Evolutionary conservation across 2,888 invertebrate genomes (phyloP), one percentile per base, ranked within the genome.

Genomic region (Temnothorax unifasciatus): DNA sequence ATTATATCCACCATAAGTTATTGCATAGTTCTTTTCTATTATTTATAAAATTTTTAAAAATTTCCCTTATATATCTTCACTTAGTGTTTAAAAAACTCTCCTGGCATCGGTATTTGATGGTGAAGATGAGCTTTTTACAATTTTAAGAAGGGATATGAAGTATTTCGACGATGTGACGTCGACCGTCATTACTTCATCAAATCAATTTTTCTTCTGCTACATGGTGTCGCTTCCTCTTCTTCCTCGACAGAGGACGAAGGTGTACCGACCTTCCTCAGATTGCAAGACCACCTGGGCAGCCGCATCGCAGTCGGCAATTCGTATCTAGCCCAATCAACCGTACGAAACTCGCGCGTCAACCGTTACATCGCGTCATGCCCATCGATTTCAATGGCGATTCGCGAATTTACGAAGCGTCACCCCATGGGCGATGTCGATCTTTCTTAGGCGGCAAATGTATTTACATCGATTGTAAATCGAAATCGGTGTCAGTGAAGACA

Each of bases 281-380:
- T 57, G 38, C 18, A 57, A 84, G 89, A 88, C 88, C 89, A 90
- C 88, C 89, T 86, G 82, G 77, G 71, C 83, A 29, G 29, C 29
- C 29, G 29, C 29, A 29, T 29, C 29, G 29, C 29, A 85, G 79
- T 50, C 59, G 64, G 44, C 61, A 83, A 54, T 74, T 63, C 52
- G 57, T 50, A 74, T 52, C 41, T 54, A 54, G 25, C 52, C 61
- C 50, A 59, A 77, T 73, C 79, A 66, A 83, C 54, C 75, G 44
- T 64, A 79, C 73, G 44, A 85, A 86, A 73, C 66, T 75, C 47
- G 21, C 54, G 41, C 75, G 66, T 41, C 77, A 68, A 50, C 77
- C 59, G 64, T 84, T 81, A 84, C 21, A 63, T 79, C 59, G 41
- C 81, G 85, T 87, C 86, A 88, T 86, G 34, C 85, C 83, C 64